Evolutionary conservation across 2,797 vertebrate species (phyloP).

Genomic region (Serranus cabrilla): DNA sequence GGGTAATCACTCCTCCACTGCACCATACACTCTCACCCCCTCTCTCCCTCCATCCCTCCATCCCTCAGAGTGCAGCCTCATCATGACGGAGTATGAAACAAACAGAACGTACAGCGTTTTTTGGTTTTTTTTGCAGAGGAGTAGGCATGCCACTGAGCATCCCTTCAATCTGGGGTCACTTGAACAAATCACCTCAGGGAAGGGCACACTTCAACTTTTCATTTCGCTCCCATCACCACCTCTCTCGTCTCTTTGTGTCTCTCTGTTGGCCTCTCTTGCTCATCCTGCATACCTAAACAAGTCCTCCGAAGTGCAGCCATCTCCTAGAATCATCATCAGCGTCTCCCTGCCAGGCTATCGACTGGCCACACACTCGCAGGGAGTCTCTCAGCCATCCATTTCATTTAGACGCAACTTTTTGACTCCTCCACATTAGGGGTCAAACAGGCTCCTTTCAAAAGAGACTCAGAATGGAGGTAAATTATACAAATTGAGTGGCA

Average conservation of each 20-base stretch:
- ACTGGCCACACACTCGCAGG: slow-evolving; percentile 52
- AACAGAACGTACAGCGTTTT: slow-evolving; percentile 34
- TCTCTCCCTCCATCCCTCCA: slow-evolving; percentile 26
- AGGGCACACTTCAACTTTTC: slow-evolving; percentile 66
- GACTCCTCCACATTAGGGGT: slow-evolving; percentile 69
- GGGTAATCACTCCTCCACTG: slow-evolving; percentile 80
- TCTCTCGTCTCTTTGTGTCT: slow-evolving; percentile 12
- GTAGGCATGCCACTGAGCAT: slow-evolving; percentile 24
- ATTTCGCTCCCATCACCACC: slow-evolving; percentile 61
- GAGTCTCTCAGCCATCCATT: slow-evolving; percentile 69
- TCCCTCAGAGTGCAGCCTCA: slow-evolving; percentile 51
- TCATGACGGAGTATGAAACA: slow-evolving; percentile 65
- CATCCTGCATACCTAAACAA: slow-evolving; percentile 67
- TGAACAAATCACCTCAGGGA: slow-evolving; percentile 65
- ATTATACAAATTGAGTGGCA: slow-evolving; percentile 82
- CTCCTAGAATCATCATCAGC: slow-evolving; percentile 74
- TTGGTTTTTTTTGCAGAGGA: slow-evolving; percentile 22
- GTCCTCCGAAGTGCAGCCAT: slow-evolving; percentile 58
- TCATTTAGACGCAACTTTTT: slow-evolving; percentile 71
- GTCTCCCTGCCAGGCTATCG: slow-evolving; percentile 58
- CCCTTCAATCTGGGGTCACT: slow-evolving; percentile 66
- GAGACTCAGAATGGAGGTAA: slow-evolving; percentile 62
- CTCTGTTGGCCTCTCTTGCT: slow-evolving; percentile 6
- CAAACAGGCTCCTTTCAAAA: slow-evolving; percentile 63
- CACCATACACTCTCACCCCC: slow-evolving; percentile 48